Percentiles rank a stretch among this genome's conserved stretches.
Conservation (phyloP, 2,888 invertebrate genomes). For the Oithona nana region DNA sequence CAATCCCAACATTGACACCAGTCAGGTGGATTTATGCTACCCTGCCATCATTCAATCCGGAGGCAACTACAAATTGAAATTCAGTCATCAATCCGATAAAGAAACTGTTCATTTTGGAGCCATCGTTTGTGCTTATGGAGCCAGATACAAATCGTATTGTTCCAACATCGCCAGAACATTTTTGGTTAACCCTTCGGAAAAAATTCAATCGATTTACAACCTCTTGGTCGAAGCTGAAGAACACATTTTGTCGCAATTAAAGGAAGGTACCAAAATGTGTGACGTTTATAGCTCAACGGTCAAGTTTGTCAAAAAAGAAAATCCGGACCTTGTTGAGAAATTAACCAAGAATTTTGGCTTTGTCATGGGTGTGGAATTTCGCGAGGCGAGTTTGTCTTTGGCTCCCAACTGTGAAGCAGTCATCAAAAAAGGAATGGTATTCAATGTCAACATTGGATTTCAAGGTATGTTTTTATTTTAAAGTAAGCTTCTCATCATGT, state of each 20-base stretch:
- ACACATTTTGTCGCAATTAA: slow-evolving; percentile 62
- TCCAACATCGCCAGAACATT: slow-evolving; percentile 92
- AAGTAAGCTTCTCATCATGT: too few relatives aligned
- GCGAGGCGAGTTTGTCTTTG: slow-evolving; percentile 79
- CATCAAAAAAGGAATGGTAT: slow-evolving; percentile 58
- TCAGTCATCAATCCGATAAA: slow-evolving; percentile 78
- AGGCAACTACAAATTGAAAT: slow-evolving; percentile 90
- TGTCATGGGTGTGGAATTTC: slow-evolving; percentile 93
- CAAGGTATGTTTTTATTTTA: too few relatives aligned
- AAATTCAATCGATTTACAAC: slow-evolving; percentile 60
- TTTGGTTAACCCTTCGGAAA: slow-evolving; percentile 70
- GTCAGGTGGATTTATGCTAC: slow-evolving; percentile 89
- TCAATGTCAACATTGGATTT: slow-evolving; percentile 83
- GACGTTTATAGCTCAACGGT: slow-evolving; percentile 69
- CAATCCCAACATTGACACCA: slow-evolving; percentile 58
- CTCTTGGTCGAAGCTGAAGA: slow-evolving; percentile 74
- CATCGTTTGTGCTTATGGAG: slow-evolving; percentile 82
- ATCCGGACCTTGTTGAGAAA: slow-evolving; percentile 63
- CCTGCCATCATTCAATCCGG: slow-evolving; percentile 98
- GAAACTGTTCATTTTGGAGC: slow-evolving; percentile 85
- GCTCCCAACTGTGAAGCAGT: slow-evolving; percentile 51
- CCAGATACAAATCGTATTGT: slow-evolving; percentile 93
- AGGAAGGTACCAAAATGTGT: slow-evolving; percentile 59
- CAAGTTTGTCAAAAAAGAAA: slow-evolving; percentile 61
- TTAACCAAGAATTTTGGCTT: slow-evolving; percentile 92